phyloP scores from a whole-genome alignment of 1,140 invertebrate species.

The Atta texana region DNA sequence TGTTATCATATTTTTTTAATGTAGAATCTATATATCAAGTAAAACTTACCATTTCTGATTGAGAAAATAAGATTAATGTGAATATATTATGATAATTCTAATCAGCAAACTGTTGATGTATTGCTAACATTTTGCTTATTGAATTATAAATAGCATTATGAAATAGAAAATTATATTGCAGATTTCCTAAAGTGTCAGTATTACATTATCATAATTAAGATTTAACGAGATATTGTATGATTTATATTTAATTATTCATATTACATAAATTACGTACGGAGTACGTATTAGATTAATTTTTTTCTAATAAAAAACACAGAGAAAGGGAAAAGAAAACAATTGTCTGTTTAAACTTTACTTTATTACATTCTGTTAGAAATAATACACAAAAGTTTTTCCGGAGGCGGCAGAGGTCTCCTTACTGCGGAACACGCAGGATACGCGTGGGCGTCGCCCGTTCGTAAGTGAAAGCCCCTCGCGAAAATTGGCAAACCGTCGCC shows the following conservation, averaged over 20 bases:
- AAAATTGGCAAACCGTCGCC: conserved; percentile 64
- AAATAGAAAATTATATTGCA: neutral
- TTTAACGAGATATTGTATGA: too few relatives aligned
- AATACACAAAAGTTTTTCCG: conserved; percentile 71
- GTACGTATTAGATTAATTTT: neutral
- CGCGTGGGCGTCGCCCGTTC: conserved; percentile 45
- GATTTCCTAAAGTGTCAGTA: neutral
- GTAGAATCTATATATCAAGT: neutral
- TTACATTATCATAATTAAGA: neutral
- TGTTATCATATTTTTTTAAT: too few relatives aligned
- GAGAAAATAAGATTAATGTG: neutral
- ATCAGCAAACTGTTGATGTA: neutral
- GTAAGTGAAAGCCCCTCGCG: conserved; percentile 54
- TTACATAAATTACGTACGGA: neutral
- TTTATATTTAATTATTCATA: too few relatives aligned
- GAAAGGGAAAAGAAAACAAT: neutral
- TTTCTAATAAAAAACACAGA: neutral
- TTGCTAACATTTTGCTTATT: neutral
- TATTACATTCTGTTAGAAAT: conserved; percentile 74
- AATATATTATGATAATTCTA: neutral
- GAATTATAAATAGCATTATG: neutral
- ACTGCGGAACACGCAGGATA: conserved; percentile 53
- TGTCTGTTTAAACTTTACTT: conserved; percentile 69
- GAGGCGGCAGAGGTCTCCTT: conserved; percentile 63
- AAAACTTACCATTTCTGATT: neutral